phyloP scores from a whole-genome alignment of 2,113 vertebrate genomes.

The Corapipo altera region DNA sequence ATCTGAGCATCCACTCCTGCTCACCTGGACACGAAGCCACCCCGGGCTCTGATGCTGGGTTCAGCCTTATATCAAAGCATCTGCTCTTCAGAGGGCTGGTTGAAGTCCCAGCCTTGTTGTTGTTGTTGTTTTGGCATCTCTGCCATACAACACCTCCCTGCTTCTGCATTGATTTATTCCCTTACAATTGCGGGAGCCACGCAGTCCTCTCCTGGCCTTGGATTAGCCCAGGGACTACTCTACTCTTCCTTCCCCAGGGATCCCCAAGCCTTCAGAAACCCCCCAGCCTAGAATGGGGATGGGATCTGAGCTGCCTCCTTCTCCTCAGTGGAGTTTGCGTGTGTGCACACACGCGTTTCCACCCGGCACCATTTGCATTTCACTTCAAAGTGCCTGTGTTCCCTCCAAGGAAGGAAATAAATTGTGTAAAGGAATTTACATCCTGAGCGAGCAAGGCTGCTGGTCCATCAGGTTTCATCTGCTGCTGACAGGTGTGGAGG shows the following conservation, averaged over 20 bases:
- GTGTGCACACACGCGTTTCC: fast-evolving
- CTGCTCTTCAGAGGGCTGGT: neutral
- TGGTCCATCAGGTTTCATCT: neutral
- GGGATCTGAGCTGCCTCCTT: neutral
- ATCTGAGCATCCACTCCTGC: neutral
- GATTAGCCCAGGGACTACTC: neutral
- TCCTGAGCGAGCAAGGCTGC: neutral
- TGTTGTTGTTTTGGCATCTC: neutral
- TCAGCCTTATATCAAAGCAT: neutral
- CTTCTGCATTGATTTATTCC: neutral
- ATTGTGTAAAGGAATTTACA: constrained; percentile 17
- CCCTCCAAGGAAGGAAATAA: neutral
- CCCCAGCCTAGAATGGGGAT: neutral
- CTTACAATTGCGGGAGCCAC: fast-evolving
- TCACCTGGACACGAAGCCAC: fast-evolving
- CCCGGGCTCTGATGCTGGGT: neutral
- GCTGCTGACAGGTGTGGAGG: neutral
- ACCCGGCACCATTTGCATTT: neutral
- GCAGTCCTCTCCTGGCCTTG: neutral
- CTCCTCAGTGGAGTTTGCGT: neutral
- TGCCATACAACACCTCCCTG: neutral
- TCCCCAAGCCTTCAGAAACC: neutral
- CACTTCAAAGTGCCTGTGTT: neutral
- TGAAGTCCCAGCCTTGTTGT: neutral
- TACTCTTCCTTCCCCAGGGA: neutral